Conservation (phyloP, 2,113 vertebrate genomes). For the Corythaixoides concolor region DNA sequence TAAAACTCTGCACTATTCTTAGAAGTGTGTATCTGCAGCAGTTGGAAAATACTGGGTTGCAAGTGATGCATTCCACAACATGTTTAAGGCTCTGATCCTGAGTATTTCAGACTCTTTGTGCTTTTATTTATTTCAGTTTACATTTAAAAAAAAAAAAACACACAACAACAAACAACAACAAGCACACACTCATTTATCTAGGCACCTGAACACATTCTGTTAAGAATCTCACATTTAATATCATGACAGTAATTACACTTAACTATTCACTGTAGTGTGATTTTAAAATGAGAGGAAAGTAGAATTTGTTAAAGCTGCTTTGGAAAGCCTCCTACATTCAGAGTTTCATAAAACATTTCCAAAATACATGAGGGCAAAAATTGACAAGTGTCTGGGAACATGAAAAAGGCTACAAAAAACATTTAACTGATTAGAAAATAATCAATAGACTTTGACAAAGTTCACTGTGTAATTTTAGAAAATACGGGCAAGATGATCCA, state of each 20-base stretch:
- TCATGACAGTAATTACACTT: neutral
- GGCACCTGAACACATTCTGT: neutral
- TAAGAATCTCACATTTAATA: neutral
- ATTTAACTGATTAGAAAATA: neutral
- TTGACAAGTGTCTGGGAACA: neutral
- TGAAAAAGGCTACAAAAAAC: neutral
- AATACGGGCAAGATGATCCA: neutral
- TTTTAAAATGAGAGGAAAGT: neutral
- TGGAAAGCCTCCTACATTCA: neutral
- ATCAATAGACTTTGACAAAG: neutral
- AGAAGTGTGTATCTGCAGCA: conserved; percentile 32
- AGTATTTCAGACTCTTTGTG: neutral
- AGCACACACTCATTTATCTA: neutral
- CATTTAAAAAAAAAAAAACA: neutral
- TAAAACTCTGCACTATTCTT: conserved; percentile 67
- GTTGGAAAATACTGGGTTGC: conserved; percentile 51
- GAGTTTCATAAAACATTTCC: neutral
- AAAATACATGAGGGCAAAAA: neutral
- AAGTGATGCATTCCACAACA: conserved; percentile 14
- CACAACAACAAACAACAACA: too few relatives aligned
- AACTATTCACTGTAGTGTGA: neutral
- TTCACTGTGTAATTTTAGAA: neutral
- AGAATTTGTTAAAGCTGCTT: neutral
- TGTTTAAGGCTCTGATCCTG: neutral
- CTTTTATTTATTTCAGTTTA: neutral